Percentiles rank a stretch among this genome's conserved stretches.
Evolutionary conservation across 2,113 vertebrate genomes (phyloP).

Genomic region (Proterorhinus semilunaris): DNA sequence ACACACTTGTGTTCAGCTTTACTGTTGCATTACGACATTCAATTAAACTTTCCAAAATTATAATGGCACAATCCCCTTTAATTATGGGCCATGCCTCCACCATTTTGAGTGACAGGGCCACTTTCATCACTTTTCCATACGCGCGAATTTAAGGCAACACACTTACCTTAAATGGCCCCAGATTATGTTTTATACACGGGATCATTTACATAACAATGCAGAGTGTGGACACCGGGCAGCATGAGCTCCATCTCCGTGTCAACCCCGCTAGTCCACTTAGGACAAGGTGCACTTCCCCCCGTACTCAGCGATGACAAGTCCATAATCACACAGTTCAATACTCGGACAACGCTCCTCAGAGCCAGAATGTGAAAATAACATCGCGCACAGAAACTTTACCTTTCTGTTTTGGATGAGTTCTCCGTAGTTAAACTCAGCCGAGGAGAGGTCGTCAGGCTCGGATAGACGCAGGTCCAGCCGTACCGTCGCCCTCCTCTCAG

Average conservation of each 20-base stretch:
- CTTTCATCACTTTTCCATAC: background rate
- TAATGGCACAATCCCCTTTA: background rate
- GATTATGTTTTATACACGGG: background rate
- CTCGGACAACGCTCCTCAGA: slow-evolving; percentile 44
- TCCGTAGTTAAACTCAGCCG: slow-evolving; percentile 93
- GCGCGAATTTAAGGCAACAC: background rate
- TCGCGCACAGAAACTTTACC: slow-evolving; percentile 48
- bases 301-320: slow-evolving; percentile 59
- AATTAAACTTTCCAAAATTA: background rate
- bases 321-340: slow-evolving; percentile 46
- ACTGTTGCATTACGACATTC: background rate
- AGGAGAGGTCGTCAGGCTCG: slow-evolving; percentile 89
- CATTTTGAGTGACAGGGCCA: background rate
- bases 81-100: background rate
- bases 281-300: slow-evolving; percentile 54
- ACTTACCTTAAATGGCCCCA: background rate
- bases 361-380: slow-evolving; percentile 14
- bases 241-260: slow-evolving; percentile 26
- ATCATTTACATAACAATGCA: too few species aligned
- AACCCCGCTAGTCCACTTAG: slow-evolving; percentile 46
- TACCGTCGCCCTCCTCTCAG: slow-evolving; percentile 77
- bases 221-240: background rate
- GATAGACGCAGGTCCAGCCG: slow-evolving; percentile 87
- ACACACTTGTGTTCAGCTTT: background rate
- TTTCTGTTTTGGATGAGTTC: slow-evolving; percentile 84